phyloP scores from a whole-genome alignment of 2,113 vertebrate species.

The Saimiri boliviensis region DNA sequence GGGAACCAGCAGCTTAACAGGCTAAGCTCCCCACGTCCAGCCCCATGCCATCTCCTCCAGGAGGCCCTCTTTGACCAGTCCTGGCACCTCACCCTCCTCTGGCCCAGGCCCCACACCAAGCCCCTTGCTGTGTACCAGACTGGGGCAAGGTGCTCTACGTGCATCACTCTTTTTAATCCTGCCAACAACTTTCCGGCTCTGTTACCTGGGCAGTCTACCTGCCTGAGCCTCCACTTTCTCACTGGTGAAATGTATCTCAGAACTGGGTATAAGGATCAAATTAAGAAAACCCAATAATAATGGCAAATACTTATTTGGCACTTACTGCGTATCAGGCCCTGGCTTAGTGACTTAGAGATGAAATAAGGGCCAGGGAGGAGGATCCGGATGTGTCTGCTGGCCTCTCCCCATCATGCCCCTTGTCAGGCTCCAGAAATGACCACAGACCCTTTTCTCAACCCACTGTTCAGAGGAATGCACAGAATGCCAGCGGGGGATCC shows the following conservation, averaged over 20 bases:
- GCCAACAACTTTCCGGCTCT: not conserved
- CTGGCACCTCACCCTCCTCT: not conserved
- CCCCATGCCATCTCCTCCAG: not conserved
- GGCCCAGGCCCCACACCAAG: not conserved
- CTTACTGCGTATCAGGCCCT: not conserved
- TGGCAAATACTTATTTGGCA: not conserved
- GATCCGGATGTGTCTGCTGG: not conserved
- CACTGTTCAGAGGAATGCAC: not conserved
- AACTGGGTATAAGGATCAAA: not conserved
- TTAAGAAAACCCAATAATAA: not conserved
- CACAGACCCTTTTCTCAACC: not conserved
- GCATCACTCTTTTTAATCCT: not conserved
- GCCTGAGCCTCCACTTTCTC: not conserved
- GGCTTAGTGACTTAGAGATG: not conserved
- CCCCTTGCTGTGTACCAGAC: not conserved
- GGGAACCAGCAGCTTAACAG: not conserved
- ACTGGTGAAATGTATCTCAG: not conserved
- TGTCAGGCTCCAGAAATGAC: not conserved
- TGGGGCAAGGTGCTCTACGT: fast-evolving
- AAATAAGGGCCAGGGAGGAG: too few relatives aligned
- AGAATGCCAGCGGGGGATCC: not conserved
- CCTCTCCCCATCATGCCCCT: too few relatives aligned
- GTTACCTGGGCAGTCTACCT: not conserved
- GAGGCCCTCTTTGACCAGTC: not conserved
- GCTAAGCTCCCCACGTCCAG: not conserved